Percentiles rank a stretch among this genome's conserved stretches.
Evolutionary conservation across 2,888 invertebrate species (phyloP).

Genomic region (Dendrolimus houi): DNA sequence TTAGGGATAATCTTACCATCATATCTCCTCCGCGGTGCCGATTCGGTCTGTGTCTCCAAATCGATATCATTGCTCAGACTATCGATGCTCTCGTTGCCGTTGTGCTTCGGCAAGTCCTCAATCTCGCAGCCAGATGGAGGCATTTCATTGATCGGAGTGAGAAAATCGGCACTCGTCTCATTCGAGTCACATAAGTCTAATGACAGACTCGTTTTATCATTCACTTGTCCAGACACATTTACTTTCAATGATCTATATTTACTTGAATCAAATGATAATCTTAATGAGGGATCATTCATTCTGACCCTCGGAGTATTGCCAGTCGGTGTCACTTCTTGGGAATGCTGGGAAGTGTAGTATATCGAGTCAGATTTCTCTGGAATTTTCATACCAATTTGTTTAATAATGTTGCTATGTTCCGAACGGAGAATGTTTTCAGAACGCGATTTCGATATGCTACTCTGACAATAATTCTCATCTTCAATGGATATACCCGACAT

Average conservation of each 20-base stretch:
- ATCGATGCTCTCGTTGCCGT: constrained; percentile 60
- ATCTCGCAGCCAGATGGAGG: constrained; percentile 66
- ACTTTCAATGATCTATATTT: constrained; percentile 56
- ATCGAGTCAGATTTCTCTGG: constrained; percentile 64
- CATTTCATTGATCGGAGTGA: constrained; percentile 72
- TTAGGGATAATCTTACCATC: constrained; percentile 31
- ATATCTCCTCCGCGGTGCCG: constrained; percentile 53
- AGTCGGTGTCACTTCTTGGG: constrained; percentile 64
- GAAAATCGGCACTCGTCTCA: constrained; percentile 68
- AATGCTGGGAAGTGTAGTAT: constrained; percentile 68
- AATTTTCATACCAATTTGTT: constrained; percentile 34
- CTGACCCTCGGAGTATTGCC: constrained; percentile 49
- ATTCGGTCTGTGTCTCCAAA: constrained; percentile 64
- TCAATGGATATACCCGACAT: constrained; percentile 71
- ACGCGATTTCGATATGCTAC: constrained; percentile 67
- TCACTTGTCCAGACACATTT: constrained; percentile 36
- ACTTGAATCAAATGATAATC: constrained; percentile 61
- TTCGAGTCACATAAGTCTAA: constrained; percentile 68
- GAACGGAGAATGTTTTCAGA: constrained; percentile 67
- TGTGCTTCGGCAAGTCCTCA: constrained; percentile 63
- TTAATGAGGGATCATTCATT: constrained; percentile 52
- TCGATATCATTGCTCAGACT: constrained; percentile 63
- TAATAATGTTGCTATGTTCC: constrained; percentile 51
- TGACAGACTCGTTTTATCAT: constrained; percentile 60
- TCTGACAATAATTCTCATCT: constrained; percentile 62